Evolutionary conservation across 1,140 invertebrate genomes (phyloP).

Genomic region (Catajapyx aquilonaris): DNA sequence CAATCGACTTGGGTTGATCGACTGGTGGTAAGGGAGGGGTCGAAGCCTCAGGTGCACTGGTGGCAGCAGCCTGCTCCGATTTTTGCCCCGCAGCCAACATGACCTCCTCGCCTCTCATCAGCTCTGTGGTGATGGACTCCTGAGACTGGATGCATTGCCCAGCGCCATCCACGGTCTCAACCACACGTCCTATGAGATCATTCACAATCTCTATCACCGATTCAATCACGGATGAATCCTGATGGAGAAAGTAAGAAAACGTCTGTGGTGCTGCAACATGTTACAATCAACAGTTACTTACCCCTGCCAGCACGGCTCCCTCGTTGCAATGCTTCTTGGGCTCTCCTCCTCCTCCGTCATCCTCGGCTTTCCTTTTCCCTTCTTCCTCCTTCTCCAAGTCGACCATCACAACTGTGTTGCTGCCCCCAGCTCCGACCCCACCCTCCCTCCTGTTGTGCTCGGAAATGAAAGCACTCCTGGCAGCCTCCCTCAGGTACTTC

Average conservation of each 20-base stretch:
- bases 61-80: no score
- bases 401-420: constrained; percentile 16
- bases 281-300: constrained; percentile 14
- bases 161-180: no score
- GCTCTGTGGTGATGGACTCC: no score
- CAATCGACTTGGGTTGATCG: no score
- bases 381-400: constrained; percentile 12
- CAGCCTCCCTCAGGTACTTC: constrained; percentile 17
- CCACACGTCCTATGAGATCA: constrained; percentile 22
- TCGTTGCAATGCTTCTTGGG: constrained; percentile 13
- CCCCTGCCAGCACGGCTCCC: constrained; percentile 10
- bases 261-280: neutral
- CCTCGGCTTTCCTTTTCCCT: constrained; percentile 4
- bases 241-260: constrained; percentile 1
- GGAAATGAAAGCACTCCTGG: constrained; percentile 22
- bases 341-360: constrained; percentile 9
- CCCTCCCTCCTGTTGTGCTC: no score
- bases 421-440: no score
- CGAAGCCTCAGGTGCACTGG: no score
- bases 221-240: constrained; percentile 16
- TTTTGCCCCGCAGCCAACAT: no score
- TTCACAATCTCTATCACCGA: constrained; percentile 23
- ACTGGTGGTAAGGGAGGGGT: no score
- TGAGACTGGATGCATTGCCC: no score
- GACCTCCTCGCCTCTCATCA: no score